These are phyloP conservation scores for Apteryx mantelli DNA, from an alignment of 2,113 vertebrate species.

Conservation along the genomic window DNA sequence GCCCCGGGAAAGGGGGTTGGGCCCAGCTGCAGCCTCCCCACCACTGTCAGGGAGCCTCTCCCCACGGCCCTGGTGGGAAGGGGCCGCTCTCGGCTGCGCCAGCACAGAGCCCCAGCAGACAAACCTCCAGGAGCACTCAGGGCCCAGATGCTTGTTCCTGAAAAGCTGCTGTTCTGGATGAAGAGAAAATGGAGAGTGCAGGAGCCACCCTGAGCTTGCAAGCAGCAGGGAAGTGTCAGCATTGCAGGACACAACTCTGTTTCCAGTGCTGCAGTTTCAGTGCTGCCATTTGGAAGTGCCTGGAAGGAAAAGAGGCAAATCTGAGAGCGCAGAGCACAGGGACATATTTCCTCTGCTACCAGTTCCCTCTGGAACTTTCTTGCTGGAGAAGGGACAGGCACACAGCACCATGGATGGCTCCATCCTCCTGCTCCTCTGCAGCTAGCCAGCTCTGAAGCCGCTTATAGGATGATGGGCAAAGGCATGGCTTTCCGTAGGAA, in stretches of 20 bases:
- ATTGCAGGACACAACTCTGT: background rate
- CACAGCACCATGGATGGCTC: background rate
- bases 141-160: background rate
- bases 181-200: background rate
- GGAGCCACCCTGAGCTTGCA: too few species aligned
- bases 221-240: background rate
- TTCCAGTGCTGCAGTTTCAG: background rate
- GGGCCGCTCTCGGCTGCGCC: accelerated
- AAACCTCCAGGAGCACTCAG: background rate
- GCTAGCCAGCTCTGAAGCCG: background rate
- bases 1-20: background rate
- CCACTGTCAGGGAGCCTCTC: background rate
- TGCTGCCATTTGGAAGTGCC: background rate
- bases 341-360: background rate
- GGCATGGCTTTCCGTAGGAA: background rate
- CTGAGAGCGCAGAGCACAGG: too few species aligned
- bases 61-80: accelerated
- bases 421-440: background rate
- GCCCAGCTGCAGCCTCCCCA: background rate
- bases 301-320: too few species aligned
- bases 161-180: background rate
- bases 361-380: background rate
- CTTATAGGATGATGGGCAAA: background rate
- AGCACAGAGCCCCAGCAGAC: background rate
- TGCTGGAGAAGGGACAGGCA: background rate